Percentiles rank a stretch among this genome's conserved stretches.
These are phyloP conservation scores for Ferdinandea cuprea DNA, from an alignment of 2,888 invertebrate species.

Conservation along the genomic window DNA sequence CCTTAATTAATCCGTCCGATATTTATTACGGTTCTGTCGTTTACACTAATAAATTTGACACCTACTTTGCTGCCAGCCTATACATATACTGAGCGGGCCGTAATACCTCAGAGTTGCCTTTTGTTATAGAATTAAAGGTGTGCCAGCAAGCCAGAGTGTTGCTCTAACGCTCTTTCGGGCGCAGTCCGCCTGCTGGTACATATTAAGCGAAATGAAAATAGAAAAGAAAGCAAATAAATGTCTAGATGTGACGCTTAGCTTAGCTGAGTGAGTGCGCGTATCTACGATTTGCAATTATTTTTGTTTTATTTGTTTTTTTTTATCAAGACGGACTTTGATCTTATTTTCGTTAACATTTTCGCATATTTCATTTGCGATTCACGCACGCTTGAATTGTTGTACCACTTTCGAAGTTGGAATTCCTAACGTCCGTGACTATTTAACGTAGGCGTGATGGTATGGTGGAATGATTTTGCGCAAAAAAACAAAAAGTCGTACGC, in stretches of 20 bases:
- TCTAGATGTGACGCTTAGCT: neutral
- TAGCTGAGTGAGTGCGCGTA: too few relatives aligned
- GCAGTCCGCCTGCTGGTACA: neutral
- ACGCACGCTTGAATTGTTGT: slow-evolving; percentile 29
- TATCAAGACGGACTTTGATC: neutral
- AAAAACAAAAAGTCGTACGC: slow-evolving; percentile 4
- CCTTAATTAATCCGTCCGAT: slow-evolving; percentile 40
- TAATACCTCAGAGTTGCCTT: slow-evolving; percentile 17
- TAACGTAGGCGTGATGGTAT: slow-evolving; percentile 32
- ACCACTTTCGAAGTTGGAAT: slow-evolving; percentile 43
- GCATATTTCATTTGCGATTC: slow-evolving; percentile 43
- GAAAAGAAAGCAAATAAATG: slow-evolving; percentile 11
- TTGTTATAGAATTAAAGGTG: slow-evolving; percentile 59
- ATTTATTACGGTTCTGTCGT: slow-evolving; percentile 41
- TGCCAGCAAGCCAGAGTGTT: slow-evolving; percentile 17
- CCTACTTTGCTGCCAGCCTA: slow-evolving; percentile 54
- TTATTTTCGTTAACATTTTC: slow-evolving; percentile 29
- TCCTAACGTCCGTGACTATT: slow-evolving; percentile 18
- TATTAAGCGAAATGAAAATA: neutral
- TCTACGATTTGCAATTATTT: too few relatives aligned
- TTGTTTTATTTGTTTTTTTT: too few relatives aligned
- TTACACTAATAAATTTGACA: slow-evolving; percentile 54
- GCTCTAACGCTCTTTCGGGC: neutral
- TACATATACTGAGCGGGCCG: slow-evolving; percentile 12
- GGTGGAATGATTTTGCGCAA: slow-evolving; percentile 28